Percentiles rank a stretch among this genome's conserved stretches.
phyloP scores from a whole-genome alignment of 2,888 invertebrate species.

The Bimastos eiseni region DNA sequence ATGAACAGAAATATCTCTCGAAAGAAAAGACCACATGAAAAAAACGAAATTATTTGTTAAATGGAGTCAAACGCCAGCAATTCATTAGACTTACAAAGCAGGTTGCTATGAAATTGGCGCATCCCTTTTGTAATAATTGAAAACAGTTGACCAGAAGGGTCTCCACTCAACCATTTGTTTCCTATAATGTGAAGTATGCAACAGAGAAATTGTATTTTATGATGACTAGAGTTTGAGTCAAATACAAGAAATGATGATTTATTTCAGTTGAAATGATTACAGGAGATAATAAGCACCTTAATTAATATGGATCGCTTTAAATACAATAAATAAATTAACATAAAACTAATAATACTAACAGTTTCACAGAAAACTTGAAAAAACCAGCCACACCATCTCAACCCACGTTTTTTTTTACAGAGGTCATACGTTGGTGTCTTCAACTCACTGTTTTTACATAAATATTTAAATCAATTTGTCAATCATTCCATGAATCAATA shows the following conservation, averaged over 20 bases:
- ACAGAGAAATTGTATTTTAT: background rate
- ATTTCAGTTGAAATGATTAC: background rate
- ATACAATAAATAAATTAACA: background rate
- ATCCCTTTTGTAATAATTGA: background rate
- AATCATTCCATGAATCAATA: too few relatives aligned
- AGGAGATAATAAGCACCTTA: background rate
- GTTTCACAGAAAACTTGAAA: background rate
- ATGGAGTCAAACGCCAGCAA: background rate
- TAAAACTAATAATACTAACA: background rate
- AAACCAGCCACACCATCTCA: background rate
- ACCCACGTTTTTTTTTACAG: too few relatives aligned
- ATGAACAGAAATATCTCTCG: background rate
- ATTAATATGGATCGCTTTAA: background rate
- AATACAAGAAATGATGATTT: background rate
- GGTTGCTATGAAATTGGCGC: background rate
- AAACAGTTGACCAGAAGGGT: background rate
- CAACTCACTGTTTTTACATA: background rate
- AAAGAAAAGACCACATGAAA: background rate
- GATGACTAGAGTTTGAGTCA: background rate
- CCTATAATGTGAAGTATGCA: background rate
- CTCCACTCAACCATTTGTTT: background rate
- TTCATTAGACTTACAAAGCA: background rate
- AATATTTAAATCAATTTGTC: too few relatives aligned
- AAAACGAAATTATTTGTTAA: background rate
- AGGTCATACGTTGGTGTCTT: background rate